Conservation (phyloP, 2,888 invertebrate genomes). For the Pimpla rufipes region DNA sequence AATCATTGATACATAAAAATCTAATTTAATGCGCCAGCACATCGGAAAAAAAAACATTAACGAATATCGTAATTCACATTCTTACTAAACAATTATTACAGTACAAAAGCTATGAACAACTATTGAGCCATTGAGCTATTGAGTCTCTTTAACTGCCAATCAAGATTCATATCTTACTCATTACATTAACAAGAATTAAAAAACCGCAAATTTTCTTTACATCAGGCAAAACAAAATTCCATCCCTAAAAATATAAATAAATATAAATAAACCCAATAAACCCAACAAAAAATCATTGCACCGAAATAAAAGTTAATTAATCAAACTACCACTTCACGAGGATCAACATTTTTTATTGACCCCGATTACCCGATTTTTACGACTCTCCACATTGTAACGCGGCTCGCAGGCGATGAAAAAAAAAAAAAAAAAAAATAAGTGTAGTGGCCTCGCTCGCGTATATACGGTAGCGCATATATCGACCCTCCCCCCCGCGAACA, state of each 20-base stretch:
- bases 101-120: too few relatives aligned
- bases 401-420: background rate
- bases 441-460: background rate
- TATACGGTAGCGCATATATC: background rate
- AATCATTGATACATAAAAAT: background rate
- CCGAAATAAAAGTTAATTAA: background rate
- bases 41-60: background rate
- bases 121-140: too few relatives aligned
- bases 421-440: background rate
- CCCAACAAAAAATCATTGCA: too few relatives aligned
- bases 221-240: too few relatives aligned
- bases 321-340: background rate
- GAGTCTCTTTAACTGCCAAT: too few relatives aligned
- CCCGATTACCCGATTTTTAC: background rate
- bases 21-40: background rate
- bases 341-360: background rate
- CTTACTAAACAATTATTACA: background rate
- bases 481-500: background rate
- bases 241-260: too few relatives aligned
- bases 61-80: background rate
- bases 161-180: too few relatives aligned
- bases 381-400: background rate
- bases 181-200: too few relatives aligned
- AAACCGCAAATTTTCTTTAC: too few relatives aligned
- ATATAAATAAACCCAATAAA: too few relatives aligned